Conservation (phyloP, 2,113 vertebrate genomes). For the Etia nguti region DNA sequence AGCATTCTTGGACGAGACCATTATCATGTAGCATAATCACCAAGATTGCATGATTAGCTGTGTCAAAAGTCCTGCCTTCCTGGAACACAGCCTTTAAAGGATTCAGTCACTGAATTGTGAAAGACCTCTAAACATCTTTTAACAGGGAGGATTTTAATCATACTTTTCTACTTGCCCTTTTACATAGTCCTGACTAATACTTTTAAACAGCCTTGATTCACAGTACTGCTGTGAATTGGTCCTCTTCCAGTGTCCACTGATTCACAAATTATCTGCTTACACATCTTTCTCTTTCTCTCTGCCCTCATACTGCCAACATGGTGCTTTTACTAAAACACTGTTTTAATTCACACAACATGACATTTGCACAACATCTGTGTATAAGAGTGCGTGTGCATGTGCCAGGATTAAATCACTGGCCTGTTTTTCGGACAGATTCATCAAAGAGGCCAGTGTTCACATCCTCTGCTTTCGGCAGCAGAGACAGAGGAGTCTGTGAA, state of each 20-base stretch:
- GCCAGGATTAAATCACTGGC: slow-evolving; percentile 33
- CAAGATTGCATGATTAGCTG: background rate
- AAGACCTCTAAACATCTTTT: background rate
- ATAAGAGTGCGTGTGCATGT: slow-evolving; percentile 14
- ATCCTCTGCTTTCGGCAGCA: slow-evolving; percentile 12
- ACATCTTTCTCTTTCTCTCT: background rate
- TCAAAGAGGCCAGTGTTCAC: slow-evolving; percentile 71
- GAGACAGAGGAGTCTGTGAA: slow-evolving; percentile 36
- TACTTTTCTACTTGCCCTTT: background rate
- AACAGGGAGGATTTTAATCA: background rate
- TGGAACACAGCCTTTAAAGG: background rate
- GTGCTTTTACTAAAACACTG: slow-evolving; percentile 31
- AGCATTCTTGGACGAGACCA: background rate
- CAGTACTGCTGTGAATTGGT: background rate
- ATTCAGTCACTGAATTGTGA: background rate
- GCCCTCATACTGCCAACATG: background rate
- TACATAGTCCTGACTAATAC: background rate
- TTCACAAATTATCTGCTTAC: background rate
- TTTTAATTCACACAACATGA: slow-evolving; percentile 40
- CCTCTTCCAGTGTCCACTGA: background rate
- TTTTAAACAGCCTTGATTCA: background rate
- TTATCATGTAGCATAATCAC: background rate
- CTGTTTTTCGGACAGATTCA: slow-evolving; percentile 52
- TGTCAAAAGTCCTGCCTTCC: background rate
- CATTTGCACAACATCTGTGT: slow-evolving; percentile 34